These are phyloP conservation scores for Cryptocephalus primarius DNA, from an alignment of 2,888 invertebrate species.

Conservation along the genomic window DNA sequence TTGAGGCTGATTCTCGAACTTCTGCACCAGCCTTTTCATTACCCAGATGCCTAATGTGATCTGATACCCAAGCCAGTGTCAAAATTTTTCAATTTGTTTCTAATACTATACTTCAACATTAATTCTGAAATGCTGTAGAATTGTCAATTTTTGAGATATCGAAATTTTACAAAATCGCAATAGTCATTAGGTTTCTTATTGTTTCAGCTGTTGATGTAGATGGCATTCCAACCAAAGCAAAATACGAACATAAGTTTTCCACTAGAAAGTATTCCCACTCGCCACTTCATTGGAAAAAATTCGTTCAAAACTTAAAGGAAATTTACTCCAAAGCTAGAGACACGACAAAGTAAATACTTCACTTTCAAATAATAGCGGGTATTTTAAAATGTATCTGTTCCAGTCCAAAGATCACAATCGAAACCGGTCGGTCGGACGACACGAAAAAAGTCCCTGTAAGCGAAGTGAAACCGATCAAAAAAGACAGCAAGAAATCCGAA, in stretches of 20 bases:
- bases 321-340: conserved; percentile 30
- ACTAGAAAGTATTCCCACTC: conserved; percentile 28
- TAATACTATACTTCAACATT: no score
- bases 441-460: conserved; percentile 20
- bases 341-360: conserved; percentile 22
- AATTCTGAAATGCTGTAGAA: no score
- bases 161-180: no score
- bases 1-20: no score
- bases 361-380: not conserved
- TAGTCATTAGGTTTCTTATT: no score
- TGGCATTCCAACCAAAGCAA: conserved; percentile 45
- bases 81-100: no score
- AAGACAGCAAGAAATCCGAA: conserved; percentile 23
- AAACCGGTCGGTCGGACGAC: conserved; percentile 28
- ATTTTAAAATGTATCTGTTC: not conserved
- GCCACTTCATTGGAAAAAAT: conserved; percentile 29
- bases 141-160: no score
- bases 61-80: no score
- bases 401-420: conserved; percentile 35
- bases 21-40: no score
- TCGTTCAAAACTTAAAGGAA: conserved; percentile 24
- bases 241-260: conserved; percentile 38
- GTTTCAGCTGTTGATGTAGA: conserved; percentile 47
- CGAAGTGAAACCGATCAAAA: conserved; percentile 30
- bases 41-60: no score